Evolutionary conservation across 2,113 vertebrate genomes (phyloP), one percentile per base, ranked within the genome.

Genomic region (Dryoscopus gambensis): DNA sequence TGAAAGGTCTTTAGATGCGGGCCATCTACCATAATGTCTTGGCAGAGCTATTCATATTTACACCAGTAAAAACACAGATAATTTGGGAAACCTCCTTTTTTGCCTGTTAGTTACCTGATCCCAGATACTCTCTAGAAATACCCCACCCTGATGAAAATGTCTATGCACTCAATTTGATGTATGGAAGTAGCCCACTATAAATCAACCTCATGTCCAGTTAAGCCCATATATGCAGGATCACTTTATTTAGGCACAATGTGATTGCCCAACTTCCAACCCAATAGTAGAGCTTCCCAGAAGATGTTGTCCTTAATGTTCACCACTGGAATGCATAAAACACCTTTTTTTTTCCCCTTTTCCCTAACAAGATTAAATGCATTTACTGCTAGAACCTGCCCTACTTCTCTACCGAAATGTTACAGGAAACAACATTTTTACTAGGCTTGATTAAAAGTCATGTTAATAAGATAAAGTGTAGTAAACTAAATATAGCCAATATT

Each of bases 401-500:
- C 67, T 96, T 96, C 96, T 96, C 87, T 60, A 89, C 62, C 49
- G 20, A 96, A 81, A 75, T 90, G 31, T 50, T 96, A 74, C 56
- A 93, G 57, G 73, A 96, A 75, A 94, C 77, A 95, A 64, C 39
- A 69, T 85, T 97, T 97, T 90, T 79, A 90, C 53, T 9, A 40
- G 68, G 94, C 84, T 97, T 97, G 95, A 96, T 97, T 97, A 97
- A 98, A 97, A 91, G 15, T 80, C 47, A 27, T 42, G 39, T 93
- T 96, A 97, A 95, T 95, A 92, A 96, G 71, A n/a, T 83, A 27
- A 42, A 91, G 60, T 25, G 42, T 40, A 88, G 24, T 33, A 46
- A 95, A 86, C 44, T 28, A 91, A 91, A 93, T 47, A 86, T 27
- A 89, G 40, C 31, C 60, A 89, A 16, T 69, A 63, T 62, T 93